Evolutionary conservation across 2,888 invertebrate species (phyloP).

Genomic region (Pemphredon lugubris): DNA sequence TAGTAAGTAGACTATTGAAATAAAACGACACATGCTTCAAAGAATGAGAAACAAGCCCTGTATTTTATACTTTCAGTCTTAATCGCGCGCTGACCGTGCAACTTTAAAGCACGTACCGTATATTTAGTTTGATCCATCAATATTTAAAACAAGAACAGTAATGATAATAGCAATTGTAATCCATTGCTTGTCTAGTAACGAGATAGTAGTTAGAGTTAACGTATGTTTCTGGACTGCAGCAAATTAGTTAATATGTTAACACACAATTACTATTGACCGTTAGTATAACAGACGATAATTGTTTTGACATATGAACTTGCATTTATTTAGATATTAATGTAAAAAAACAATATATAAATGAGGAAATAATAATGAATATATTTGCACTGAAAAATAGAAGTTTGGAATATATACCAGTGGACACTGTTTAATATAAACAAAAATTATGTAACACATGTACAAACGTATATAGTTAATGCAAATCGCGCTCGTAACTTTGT

Average conservation of each 20-base stretch:
- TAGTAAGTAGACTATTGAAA: slow-evolving; percentile 77
- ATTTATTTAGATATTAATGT: slow-evolving; percentile 54
- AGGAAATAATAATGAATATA: slow-evolving; percentile 53
- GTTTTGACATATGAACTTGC: slow-evolving; percentile 44
- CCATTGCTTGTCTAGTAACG: slow-evolving; percentile 29
- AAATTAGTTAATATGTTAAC: slow-evolving; percentile 38
- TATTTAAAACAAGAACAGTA: slow-evolving; percentile 12
- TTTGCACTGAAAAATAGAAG: slow-evolving; percentile 53
- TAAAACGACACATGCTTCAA: slow-evolving; percentile 75
- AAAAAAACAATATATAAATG: slow-evolving; percentile 26
- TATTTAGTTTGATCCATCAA: slow-evolving; percentile 14
- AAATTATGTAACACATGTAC: slow-evolving; percentile 29
- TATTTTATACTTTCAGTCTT: slow-evolving; percentile 69
- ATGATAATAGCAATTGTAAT: slow-evolving; percentile 31
- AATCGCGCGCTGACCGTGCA: slow-evolving; percentile 48
- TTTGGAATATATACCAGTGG: slow-evolving; percentile 29
- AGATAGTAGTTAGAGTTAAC: slow-evolving; percentile 29
- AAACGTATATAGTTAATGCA: slow-evolving; percentile 13
- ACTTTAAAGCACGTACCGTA: slow-evolving; percentile 28
- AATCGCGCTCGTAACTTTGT: background rate
- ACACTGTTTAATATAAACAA: slow-evolving; percentile 24
- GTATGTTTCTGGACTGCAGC: slow-evolving; percentile 34
- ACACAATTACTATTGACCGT: slow-evolving; percentile 21
- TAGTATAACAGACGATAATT: slow-evolving; percentile 32
- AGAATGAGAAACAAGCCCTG: slow-evolving; percentile 68